Evolutionary conservation across 2,113 vertebrate genomes (phyloP).

Genomic region (Toxostoma redivivum): DNA sequence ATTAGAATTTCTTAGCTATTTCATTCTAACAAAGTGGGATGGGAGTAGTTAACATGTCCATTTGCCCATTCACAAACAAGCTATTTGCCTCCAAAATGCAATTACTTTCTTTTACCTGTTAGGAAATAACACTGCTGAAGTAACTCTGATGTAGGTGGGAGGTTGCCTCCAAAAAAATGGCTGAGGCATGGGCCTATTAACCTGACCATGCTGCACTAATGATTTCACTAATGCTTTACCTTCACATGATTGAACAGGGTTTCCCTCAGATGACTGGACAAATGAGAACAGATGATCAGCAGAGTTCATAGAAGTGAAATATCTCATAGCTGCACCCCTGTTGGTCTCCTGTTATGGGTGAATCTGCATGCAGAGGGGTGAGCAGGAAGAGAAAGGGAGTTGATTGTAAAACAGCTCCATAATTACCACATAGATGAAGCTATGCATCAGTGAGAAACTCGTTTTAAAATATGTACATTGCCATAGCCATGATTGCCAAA

Average conservation of each 20-base stretch:
- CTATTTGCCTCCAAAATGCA: neutral
- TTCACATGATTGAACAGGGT: conserved; percentile 11
- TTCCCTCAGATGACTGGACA: conserved; percentile 51
- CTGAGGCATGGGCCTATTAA: conserved; percentile 19
- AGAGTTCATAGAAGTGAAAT: conserved; percentile 51
- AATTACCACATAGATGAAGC: conserved; percentile 10
- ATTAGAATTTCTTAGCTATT: neutral
- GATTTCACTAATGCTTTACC: conserved; percentile 39
- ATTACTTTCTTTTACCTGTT: conserved; percentile 20
- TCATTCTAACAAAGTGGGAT: neutral
- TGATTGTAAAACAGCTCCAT: neutral
- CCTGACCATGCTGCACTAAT: conserved; percentile 43
- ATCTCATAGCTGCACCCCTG: neutral
- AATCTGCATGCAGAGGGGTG: neutral
- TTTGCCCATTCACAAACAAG: conserved; percentile 26
- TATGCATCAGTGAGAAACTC: neutral
- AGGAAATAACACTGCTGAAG: neutral
- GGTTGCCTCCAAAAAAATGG: conserved; percentile 28
- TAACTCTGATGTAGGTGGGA: neutral
- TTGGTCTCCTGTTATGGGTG: neutral
- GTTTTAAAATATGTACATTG: conserved; percentile 38
- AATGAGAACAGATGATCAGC: conserved; percentile 39
- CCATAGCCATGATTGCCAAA: conserved; percentile 25
- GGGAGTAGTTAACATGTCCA: neutral
- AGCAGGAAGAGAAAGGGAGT: neutral